Percentiles rank a stretch among this genome's conserved stretches.
phyloP scores from a whole-genome alignment of 2,113 vertebrate genomes.

The Aramus guarauna region DNA sequence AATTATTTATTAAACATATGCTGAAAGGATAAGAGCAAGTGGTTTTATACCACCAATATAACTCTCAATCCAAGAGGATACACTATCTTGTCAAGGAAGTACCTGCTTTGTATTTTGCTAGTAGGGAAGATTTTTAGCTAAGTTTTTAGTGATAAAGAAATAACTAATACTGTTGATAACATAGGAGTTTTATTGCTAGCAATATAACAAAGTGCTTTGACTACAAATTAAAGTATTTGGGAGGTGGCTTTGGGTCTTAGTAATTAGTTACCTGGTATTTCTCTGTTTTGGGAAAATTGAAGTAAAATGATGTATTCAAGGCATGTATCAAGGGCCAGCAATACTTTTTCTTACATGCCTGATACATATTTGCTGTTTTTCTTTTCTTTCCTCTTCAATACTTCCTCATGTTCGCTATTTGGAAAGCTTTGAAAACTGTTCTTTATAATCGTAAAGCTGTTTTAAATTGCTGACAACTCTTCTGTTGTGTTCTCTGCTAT shows the following conservation, averaged over 20 bases:
- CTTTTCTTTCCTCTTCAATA: neutral
- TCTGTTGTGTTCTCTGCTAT: neutral
- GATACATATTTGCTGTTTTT: neutral
- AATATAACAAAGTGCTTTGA: neutral
- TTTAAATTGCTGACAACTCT: neutral
- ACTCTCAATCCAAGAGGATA: neutral
- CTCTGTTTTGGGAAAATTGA: neutral
- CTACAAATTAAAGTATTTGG: neutral
- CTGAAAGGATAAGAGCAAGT: neutral
- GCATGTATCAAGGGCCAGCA: neutral
- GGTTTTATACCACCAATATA: neutral
- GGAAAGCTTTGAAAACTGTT: neutral
- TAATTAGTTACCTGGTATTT: neutral
- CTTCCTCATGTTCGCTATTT: neutral
- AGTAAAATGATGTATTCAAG: neutral
- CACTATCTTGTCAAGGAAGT: fast-evolving
- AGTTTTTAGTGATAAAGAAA: neutral
- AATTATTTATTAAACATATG: neutral
- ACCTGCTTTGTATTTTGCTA: neutral
- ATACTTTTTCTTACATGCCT: neutral
- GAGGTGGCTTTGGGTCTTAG: neutral
- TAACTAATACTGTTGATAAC: neutral
- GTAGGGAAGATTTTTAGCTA: neutral
- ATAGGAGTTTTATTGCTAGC: neutral
- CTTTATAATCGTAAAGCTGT: neutral